Evolutionary conservation across 2,797 vertebrate genomes (phyloP), one percentile per base, ranked within the genome.

Genomic region (Scarus forsteni): DNA sequence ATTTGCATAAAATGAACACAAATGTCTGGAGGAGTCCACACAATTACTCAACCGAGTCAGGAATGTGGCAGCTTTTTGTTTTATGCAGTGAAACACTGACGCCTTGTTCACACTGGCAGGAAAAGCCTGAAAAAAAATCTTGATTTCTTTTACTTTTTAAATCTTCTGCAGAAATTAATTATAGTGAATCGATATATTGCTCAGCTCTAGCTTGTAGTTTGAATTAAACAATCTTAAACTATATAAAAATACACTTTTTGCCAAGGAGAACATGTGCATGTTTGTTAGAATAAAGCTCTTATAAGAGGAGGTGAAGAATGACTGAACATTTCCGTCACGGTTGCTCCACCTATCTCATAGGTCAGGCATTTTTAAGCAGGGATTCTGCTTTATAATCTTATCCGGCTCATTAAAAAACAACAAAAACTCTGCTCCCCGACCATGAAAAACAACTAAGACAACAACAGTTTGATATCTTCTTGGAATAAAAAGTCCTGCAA

Each of bases 401-500:
- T 36, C 10, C 15, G 58, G 57, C 62, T 49, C 50, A 49, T 60
- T 40, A 46, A 60, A 56, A 10, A 7, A 59, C 12, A 7, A 6
- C 3, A 42, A 10, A 36, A 27, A 15, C 15, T 0, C 15, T 6
- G 3, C 6, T 18, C 48, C 68, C 50, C 10, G 27, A n/a, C 13
- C 38, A n/a, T 34, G 42, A 42, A 18, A 12, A 40, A 63, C 44
- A 48, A 58, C 10, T 44, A 42, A 73, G 64, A 82, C 63, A 72
- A 75, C 53, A 54, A 15, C 35, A 60, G 54, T 70, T 64, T 63
- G 13, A 66, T 10, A 43, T 67, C 53, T 53, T 2, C n/a, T 39
- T 19, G 52, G 27, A 68, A 42, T 60, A 36, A 67, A 66, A 63
- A n/a, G 13, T 42, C 39, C 11, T 5, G 55, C 45, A 12, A 54